Base-by-base conservation (phyloP, 2,797 vertebrate species). In the Arnoldichthys spilopterus region DNA sequence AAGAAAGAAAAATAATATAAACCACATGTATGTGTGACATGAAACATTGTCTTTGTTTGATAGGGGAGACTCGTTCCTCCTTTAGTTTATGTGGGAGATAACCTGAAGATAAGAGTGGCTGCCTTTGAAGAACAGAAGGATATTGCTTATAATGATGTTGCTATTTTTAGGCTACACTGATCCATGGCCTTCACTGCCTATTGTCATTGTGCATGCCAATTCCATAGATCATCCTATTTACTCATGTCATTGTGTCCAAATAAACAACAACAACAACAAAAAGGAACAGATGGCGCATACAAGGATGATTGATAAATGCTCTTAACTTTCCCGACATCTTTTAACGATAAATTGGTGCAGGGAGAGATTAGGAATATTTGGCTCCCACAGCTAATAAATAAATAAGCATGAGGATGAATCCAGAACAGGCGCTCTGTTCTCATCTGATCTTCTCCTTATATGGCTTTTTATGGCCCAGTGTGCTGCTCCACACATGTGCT, bases 171-270 rank as follows among this genome's bases (percentile, higher is more conserved):
- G 66, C 16, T 4, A 2, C 45, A 71, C 67, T 77, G 70, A 78
- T 71, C 62, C 70, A 72, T 59, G 64, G 68, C 64, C 66, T 78
- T 76, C 56, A 70, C 72, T 43, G 71, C 49, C 22, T 78, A 51
- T 82, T 83, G 74, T 82, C 83, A 67, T 80, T 81, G 72, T 62
- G 58, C 9, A 53, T 77, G 56, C 74, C 58, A 70, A 62, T 82
- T 83, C 62, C 78, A 82, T 76, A 76, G 72, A 80, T 86, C 77
- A 83, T 85, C 77, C 64, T 82, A 80, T 83, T 86, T 84, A 84
- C 66, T 78, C 54, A 73, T 86, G 58, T 78, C 79, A 78, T 53
- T 72, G 80, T 58, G 80, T 75, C 56, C 40, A 79, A 80, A 68
- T 32, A 79, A 80, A 68, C 78, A 77, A 51, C 3, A 16, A 43